Percentiles rank a stretch among this genome's conserved stretches.
phyloP scores from a whole-genome alignment of 30 jellyfish, hydroid and myxozoan genomes.

The Hydractinia echinata region DNA sequence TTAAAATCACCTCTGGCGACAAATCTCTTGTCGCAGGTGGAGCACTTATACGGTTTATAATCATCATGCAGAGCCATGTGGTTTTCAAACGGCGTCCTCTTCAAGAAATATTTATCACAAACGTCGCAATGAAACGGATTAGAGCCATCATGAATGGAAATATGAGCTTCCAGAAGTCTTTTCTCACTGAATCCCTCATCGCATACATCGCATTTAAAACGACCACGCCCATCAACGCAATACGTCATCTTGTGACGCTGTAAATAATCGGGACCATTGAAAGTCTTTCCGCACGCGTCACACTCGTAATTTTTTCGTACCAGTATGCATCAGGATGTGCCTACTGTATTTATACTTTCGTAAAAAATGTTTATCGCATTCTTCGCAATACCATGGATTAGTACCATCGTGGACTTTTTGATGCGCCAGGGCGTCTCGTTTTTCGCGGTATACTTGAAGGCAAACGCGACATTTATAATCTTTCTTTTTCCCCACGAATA shows the following conservation, averaged over 20 bases:
- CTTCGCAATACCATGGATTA: conserved; percentile 38
- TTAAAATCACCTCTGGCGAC: conserved; percentile 9
- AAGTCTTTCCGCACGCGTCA: conserved; percentile 21
- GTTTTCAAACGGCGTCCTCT: conserved; percentile 25
- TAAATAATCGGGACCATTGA: conserved; percentile 32
- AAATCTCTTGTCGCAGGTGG: conserved; percentile 22
- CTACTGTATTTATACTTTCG: conserved; percentile 27
- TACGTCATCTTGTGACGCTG: conserved; percentile 17
- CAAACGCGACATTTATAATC: conserved; percentile 35
- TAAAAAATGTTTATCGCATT: conserved; percentile 34
- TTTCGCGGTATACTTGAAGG: conserved; percentile 20
- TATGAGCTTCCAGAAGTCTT: conserved; percentile 10
- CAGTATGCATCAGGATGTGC: conserved; percentile 21
- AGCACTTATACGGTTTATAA: conserved; percentile 14
- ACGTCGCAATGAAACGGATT: conserved; percentile 19
- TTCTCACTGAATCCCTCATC: conserved; percentile 22
- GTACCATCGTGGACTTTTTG: conserved; percentile 31
- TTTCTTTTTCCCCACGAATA: conserved; percentile 16
- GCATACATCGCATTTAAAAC: conserved; percentile 20
- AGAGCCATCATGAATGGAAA: conserved; percentile 19
- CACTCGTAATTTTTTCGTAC: conserved; percentile 27
- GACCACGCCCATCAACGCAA: background rate
- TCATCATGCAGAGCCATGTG: conserved; percentile 24
- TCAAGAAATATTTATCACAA: conserved; percentile 30
- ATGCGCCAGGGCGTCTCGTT: conserved; percentile 36